phyloP scores from a whole-genome alignment of 2,888 invertebrate species.

The Darwinula stevensoni region DNA sequence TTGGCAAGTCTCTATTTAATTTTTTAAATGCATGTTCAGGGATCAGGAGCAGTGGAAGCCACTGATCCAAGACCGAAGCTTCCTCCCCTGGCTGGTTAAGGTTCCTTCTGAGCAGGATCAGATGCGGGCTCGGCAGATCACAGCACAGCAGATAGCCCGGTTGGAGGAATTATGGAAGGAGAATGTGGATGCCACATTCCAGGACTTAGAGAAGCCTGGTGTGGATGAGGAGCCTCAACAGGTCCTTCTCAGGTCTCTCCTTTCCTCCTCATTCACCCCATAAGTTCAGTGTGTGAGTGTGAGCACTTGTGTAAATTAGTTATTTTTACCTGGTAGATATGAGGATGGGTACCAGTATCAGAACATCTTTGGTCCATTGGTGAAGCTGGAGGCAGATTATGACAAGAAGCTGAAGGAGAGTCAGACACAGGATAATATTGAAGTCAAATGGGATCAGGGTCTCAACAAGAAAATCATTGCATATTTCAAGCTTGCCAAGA shows the following conservation, averaged over 20 bases:
- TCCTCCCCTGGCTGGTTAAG: constrained; percentile 87
- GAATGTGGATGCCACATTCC: constrained; percentile 87
- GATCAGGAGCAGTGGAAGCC: constrained; percentile 98
- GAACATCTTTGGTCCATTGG: constrained; percentile 86
- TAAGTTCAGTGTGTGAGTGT: background rate
- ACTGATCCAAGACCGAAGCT: constrained; percentile 78
- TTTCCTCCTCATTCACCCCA: too few species aligned
- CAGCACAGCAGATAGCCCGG: constrained; percentile 87
- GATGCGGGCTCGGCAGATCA: constrained; percentile 75
- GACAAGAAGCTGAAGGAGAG: constrained; percentile 91
- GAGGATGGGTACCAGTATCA: constrained; percentile 99
- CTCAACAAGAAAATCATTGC: constrained; percentile 93
- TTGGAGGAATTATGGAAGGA: constrained; percentile 97
- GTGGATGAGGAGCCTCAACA: constrained; percentile 94
- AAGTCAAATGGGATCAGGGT: constrained; percentile 95
- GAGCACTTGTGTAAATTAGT: constrained; percentile 11
- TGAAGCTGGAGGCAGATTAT: constrained; percentile 91
- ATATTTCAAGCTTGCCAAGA: constrained; percentile 86
- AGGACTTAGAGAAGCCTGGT: constrained; percentile 91
- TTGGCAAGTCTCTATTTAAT: too few species aligned
- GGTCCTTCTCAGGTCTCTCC: constrained; percentile 28
- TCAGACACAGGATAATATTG: constrained; percentile 90
- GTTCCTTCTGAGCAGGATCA: constrained; percentile 94
- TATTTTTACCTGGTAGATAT: too few species aligned
- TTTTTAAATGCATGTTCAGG: constrained; percentile 7